Evolutionary conservation across 53 echinoderm and acorn worm species (phyloP).

Genomic region (Pentamera pediparva): DNA sequence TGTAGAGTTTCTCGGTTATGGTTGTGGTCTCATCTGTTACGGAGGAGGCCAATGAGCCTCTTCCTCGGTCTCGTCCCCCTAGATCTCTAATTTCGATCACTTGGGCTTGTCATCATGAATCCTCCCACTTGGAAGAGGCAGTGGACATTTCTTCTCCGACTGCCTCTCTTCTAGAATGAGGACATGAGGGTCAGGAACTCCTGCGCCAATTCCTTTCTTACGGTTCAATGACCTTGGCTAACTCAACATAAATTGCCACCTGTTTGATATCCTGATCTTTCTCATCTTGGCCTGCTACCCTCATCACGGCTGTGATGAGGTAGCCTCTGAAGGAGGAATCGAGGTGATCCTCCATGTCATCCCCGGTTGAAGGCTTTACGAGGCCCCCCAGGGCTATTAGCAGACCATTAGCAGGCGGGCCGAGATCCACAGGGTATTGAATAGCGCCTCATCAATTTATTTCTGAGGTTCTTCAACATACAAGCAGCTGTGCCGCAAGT

Average conservation of each 20-base stretch:
- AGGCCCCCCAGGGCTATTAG: conserved; percentile 28
- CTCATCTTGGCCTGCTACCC: conserved; percentile 37
- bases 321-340: background rate
- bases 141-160: conserved; percentile 30
- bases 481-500: too few species aligned
- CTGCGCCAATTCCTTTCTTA: conserved; percentile 18
- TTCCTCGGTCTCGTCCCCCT: too few species aligned
- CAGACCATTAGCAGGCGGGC: conserved; percentile 38
- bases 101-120: conserved; percentile 31
- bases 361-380: conserved; percentile 24
- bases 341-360: conserved; percentile 15
- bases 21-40: too few species aligned
- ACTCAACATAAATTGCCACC: conserved; percentile 47
- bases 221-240: conserved; percentile 36
- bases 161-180: conserved; percentile 47
- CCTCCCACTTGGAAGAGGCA: conserved; percentile 49
- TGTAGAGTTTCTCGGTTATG: too few species aligned
- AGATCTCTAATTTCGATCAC: conserved; percentile 12
- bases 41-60: too few species aligned
- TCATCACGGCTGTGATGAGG: conserved; percentile 20
- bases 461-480: conserved; percentile 41
- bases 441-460: conserved; percentile 45
- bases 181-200: conserved; percentile 48
- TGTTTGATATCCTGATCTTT: conserved; percentile 47
- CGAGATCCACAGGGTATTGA: conserved; percentile 37